Evolutionary conservation across 2,888 invertebrate species (phyloP), one percentile per base, ranked within the genome.

Genomic region (Lycocerus yunnanus): DNA sequence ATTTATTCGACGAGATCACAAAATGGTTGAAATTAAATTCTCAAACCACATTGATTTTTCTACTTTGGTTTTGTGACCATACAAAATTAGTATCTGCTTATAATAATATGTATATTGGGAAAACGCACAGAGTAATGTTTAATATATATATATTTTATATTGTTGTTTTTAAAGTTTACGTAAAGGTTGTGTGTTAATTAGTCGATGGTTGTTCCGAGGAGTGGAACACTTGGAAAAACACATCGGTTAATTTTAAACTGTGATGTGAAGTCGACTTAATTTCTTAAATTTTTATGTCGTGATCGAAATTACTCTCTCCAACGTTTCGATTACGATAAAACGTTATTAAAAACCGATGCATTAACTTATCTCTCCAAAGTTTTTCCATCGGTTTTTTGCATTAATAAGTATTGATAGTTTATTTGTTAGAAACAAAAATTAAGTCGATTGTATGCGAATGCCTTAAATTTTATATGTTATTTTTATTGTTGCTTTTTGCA

Each of bases 91-190:
- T 72, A 66, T 69, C 71, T 72, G 75, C 81, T 82, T 85, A 84
- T 86, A 84, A 84, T 86, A 84, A 86, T 86, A 86, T 85, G 85
- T 86, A 86, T 86, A 86, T 87, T 85, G 85, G 85, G 85, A 84
- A 85, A 78, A 81, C 84, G 84, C 84, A 85, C 84, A 85, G 79
- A 80, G 78, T 77, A 80, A 76, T 78, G 74, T 80, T 80, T 80
- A 79, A 78, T 78, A 81, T 79, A 78, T 78, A 81, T 79, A 84
- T 83, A 84, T 85, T 84, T 84, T 85, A 82, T 84, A 85, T 83
- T 82, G 82, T 85, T 85, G 80, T 83, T 84, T 84, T 81, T 84
- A 83, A 78, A 82, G 78, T 80, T 81, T 81, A 78, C 79, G 81
- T 81, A 81, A 75, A 81, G 84, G 84, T 84, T 85, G 84, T 84